Base-by-base conservation (phyloP, 1,140 invertebrate species). In the Patella vulgata region DNA sequence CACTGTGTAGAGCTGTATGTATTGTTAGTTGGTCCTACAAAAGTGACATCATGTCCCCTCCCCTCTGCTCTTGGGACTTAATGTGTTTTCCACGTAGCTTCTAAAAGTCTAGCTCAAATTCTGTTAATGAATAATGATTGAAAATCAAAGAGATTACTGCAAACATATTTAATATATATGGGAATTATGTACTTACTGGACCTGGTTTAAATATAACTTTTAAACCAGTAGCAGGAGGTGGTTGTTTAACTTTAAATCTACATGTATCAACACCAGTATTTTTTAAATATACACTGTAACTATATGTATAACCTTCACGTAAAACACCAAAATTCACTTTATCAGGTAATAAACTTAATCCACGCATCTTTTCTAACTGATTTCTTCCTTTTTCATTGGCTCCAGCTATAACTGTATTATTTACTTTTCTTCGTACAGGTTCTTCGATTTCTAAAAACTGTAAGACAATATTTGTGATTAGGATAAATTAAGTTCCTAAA, bases 241-340 rank as follows among this genome's bases (percentile, higher is more conserved):
- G 83, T 57, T 83, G 82, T 59, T 73, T 75, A 3, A 85, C 54
- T 60, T 81, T 83, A 70, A 77, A 85, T 39, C 81, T 62, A 65
- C 82, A 84, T 1, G 78, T 67, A 58, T 85, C 83, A 36, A 81
- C 66, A 31, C 83, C 82, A 25, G 79, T 82, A 63, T 85, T 85
- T 46, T 75, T 79, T 28, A 82, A 66, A 25, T 53, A 52, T 17
- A 84, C 74, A 50, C 58, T 73, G 58, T 69, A 80, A 42, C 56
- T 40, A 44, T 84, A 84, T 14, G 78, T 83, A 59, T 66, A 70
- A 0, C 82, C 82, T 55, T 84, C 83, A 50, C 72, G 77, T 21
- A 85, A 62, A 2, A 79, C 69, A 28, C 82, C 82, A 73, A 83
- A 83, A 63, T 85, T 75, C 4, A 84, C 76, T 30, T 73, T 63